Evolutionary conservation across 2,888 invertebrate species (phyloP).

Genomic region (Pammene aurita): DNA sequence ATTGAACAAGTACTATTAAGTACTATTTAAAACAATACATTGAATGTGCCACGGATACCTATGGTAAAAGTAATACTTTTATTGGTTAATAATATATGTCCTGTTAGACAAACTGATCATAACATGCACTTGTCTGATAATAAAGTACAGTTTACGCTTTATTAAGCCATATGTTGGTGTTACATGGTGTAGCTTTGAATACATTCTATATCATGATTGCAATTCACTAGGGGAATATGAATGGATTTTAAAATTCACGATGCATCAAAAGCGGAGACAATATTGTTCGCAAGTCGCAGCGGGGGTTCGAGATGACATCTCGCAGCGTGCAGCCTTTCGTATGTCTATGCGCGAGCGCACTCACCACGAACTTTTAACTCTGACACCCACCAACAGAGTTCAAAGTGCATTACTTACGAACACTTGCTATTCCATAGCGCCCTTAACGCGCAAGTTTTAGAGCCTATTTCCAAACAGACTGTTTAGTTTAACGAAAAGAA

Average conservation of each 20-base stretch:
- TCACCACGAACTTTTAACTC: conserved; percentile 48
- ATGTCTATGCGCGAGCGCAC: conserved; percentile 58
- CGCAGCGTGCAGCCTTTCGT: conserved; percentile 77
- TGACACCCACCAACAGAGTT: conserved; percentile 48
- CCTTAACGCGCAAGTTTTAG: conserved; percentile 55
- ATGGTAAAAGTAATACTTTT: too few species aligned
- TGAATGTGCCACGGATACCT: too few species aligned
- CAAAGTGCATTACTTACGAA: conserved; percentile 48
- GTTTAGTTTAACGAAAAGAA: conserved; percentile 74
- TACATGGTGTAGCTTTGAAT: conserved; percentile 42
- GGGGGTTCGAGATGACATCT: conserved; percentile 81
- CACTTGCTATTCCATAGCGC: conserved; percentile 40
- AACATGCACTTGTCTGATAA: conserved; percentile 10
- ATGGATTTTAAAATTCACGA: conserved; percentile 79
- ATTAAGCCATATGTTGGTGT: conserved; percentile 31
- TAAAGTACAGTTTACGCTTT: conserved; percentile 11
- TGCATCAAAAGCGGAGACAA: conserved; percentile 77
- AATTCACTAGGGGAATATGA: conserved; percentile 70
- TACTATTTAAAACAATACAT: not conserved
- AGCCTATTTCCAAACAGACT: conserved; percentile 62
- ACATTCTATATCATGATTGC: conserved; percentile 58
- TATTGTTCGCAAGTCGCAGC: conserved; percentile 80
- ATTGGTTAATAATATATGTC: not conserved
- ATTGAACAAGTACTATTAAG: not conserved
- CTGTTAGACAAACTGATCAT: not conserved